Base-by-base conservation (phyloP, 2,888 invertebrate species). In the Tubulanus polymorphus region DNA sequence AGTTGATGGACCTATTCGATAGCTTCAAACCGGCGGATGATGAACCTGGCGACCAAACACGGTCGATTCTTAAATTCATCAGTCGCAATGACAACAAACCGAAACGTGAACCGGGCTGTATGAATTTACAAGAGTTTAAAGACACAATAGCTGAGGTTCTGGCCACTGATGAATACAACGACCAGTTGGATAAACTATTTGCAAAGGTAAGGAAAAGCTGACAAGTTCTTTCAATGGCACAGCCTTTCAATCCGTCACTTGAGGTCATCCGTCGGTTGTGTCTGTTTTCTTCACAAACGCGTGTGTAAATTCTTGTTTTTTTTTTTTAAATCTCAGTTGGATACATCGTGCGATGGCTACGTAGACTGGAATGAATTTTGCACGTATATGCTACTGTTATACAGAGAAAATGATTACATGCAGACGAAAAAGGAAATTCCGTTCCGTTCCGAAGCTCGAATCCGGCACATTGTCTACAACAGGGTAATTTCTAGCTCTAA, bases 341-440 rank as follows among this genome's bases (percentile, higher is more conserved):
- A 78, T 61, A 76, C 75, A 2, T 69, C 73, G 5, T 70, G 71
- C 49, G 73, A 75, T 62, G 77, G 77, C 2, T 75, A 70, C 59
- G 76, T 79, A 29, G 78, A 78, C 60, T 79, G 79, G 79, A 73
- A 74, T 63, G 78, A 78, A 60, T 78, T 79, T 61, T 74, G 73
- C 56, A 77, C 77, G 23, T 78, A 78, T 55, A 64, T 79, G 61
- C 60, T 78, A 51, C 64, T 77, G 48, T 62, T 76, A 54, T 72
- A 76, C 57, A 57, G 75, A 51, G 79, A 79, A 59, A 76, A 76
- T 57, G 79, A 79, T 59, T 76, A 74, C 63, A 65, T 76, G 53
- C 61, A 72, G 12, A 70, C 72, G 18, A 73, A 74, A 56, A 64
- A 71, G 51, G 70, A 70, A 52, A 68, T 72, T 3, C 76, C 78